These are phyloP conservation scores for Catocala fraxini DNA, from an alignment of 2,888 invertebrate genomes.

Conservation along the genomic window DNA sequence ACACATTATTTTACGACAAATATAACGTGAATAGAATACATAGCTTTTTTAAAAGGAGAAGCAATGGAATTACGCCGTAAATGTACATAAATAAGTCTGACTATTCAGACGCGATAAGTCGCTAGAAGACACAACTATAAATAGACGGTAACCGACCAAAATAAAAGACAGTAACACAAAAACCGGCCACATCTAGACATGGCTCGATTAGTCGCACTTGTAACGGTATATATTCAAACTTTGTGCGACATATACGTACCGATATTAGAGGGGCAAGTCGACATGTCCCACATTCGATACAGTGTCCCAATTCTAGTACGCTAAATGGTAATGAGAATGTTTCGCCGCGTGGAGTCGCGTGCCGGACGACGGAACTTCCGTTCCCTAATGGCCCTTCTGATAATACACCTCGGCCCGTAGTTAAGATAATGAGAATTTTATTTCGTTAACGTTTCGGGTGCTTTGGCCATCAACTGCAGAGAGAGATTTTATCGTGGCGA, in stretches of 20 bases:
- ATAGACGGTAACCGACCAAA: not conserved
- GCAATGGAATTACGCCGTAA: not conserved
- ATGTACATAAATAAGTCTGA: not conserved
- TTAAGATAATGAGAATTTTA: constrained; percentile 43
- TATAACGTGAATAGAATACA: constrained; percentile 7
- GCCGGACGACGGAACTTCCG: constrained; percentile 55
- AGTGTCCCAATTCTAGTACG: constrained; percentile 37
- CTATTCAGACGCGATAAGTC: not conserved
- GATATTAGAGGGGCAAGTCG: not conserved
- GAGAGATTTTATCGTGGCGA: constrained; percentile 4
- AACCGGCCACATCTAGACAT: constrained; percentile 1
- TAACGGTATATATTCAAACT: constrained; percentile 10
- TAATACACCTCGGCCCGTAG: constrained; percentile 38
- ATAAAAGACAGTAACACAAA: not conserved
- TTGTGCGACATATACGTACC: constrained; percentile 4
- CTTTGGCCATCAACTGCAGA: constrained; percentile 22
- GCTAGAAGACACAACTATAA: not conserved
- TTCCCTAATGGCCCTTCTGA: constrained; percentile 50
- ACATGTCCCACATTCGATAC: constrained; percentile 26
- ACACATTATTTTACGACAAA: constrained; percentile 17
- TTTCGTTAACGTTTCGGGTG: constrained; percentile 31
- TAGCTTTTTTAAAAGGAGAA: not conserved
- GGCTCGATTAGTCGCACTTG: constrained; percentile 5
- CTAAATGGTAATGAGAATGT: constrained; percentile 40
- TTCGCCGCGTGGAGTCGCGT: constrained; percentile 32